Evolutionary conservation across 2,888 invertebrate species (phyloP).

Genomic region (Epinotia demarniana): DNA sequence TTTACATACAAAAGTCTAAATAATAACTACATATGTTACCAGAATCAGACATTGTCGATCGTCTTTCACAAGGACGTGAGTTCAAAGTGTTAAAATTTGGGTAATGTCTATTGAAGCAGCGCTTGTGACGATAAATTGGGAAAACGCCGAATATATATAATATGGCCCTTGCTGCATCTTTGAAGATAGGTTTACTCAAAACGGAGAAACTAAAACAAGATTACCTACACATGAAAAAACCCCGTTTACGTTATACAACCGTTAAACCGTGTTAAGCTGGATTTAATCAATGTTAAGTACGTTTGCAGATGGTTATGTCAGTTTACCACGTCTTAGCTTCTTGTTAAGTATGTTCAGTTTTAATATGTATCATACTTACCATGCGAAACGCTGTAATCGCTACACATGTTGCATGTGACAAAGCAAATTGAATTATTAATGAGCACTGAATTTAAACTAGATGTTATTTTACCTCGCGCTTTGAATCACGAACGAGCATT

Average conservation of each 20-base stretch:
- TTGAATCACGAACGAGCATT: slow-evolving; percentile 28
- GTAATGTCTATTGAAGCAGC: no score
- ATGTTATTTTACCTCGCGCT: slow-evolving; percentile 28
- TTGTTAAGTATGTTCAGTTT: background rate
- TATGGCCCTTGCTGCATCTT: background rate
- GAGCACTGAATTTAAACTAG: slow-evolving; percentile 29
- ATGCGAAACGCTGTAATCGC: slow-evolving; percentile 10
- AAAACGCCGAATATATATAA: no score
- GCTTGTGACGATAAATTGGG: no score
- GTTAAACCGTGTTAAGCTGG: background rate
- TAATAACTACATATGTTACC: no score
- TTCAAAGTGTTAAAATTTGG: no score
- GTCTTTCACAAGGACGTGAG: no score
- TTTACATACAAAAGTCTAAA: no score
- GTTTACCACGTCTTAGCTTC: background rate
- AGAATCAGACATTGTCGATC: no score
- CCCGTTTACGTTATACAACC: background rate
- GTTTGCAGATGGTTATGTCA: background rate
- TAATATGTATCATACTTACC: slow-evolving; percentile 1
- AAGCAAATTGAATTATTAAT: slow-evolving; percentile 31
- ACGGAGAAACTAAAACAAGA: background rate
- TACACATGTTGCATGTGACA: slow-evolving; percentile 14
- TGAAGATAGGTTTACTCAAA: background rate
- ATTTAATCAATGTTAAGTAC: background rate
- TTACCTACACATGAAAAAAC: background rate